phyloP scores from a whole-genome alignment of 2,113 vertebrate species.

The Melanotaenia duboulayi region DNA sequence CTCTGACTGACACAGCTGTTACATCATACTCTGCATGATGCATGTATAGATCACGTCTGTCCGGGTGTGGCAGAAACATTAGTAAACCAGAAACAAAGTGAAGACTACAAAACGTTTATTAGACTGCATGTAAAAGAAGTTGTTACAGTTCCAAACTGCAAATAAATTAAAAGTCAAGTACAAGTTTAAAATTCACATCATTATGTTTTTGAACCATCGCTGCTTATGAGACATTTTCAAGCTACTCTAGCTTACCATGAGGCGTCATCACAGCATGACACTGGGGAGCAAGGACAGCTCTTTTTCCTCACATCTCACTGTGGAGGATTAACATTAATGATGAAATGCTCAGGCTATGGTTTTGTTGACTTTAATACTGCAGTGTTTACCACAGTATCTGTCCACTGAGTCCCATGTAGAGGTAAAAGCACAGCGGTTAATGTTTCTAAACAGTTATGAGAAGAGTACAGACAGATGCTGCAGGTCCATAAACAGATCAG shows the following conservation, averaged over 20 bases:
- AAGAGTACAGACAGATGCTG: conserved; percentile 61
- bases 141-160: conserved; percentile 62
- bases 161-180: conserved; percentile 77
- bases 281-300: conserved; percentile 1
- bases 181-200: conserved; percentile 59
- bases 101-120: conserved; percentile 72
- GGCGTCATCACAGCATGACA: conserved; percentile 2
- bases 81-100: conserved; percentile 6
- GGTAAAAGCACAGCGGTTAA: conserved; percentile 49
- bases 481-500: conserved; percentile 63
- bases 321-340: not conserved
- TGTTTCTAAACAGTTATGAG: conserved; percentile 33
- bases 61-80: not conserved
- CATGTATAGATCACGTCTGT: too few relatives aligned
- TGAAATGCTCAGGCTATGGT: not conserved
- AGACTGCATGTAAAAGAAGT: conserved; percentile 65
- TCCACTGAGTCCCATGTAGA: conserved; percentile 20
- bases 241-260: conserved; percentile 24
- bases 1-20: not conserved
- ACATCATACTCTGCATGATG: too few relatives aligned
- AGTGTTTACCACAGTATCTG: not conserved
- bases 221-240: conserved; percentile 25
- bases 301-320: conserved; percentile 2
- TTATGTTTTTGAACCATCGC: conserved; percentile 24
- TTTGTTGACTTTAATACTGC: conserved; percentile 1